Evolutionary conservation across 2,113 vertebrate species (phyloP), one percentile per base, ranked within the genome.

Genomic region (Setophaga petechia): DNA sequence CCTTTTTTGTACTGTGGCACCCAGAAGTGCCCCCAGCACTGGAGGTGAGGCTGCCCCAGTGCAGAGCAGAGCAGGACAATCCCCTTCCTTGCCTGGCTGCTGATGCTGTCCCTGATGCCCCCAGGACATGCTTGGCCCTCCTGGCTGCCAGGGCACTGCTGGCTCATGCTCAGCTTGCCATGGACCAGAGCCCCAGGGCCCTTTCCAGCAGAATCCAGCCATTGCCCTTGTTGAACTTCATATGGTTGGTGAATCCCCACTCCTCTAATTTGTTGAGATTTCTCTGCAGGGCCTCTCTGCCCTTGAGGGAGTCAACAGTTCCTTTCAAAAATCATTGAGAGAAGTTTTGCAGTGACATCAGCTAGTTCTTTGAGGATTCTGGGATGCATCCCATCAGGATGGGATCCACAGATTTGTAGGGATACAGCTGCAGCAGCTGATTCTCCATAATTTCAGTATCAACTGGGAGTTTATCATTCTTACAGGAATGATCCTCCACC

Each of bases 1-100:
- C 2, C 7, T n/a, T 14, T 46, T 5, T 22, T 12, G 15, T 4
- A 3, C 0, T 33, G 28, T 16, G 18, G 11, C 9, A 55, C 12
- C 43, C 43, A n/a, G 1, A 49, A 0, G 6, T 49, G 59, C 10
- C 8, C 18, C 43, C 51, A 66, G 61, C 35, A 23, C 35, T 66
- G 0, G 18, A 47, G 28, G 12, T 65, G 82, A 47, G 59, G 51
- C 69, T 0, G 22, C 14, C 49, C 68, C 49, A 63, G 33, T 0
- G 3, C 68, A 63, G 67, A 73, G 68, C 47, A 54, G 58, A 62
- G 80, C 27, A 2, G 67, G 58, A 55, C 68, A 84, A 46, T 55
- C 27, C 58, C 68, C 68, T 84, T 51, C 71, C 69, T 65, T 65
- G 49, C 69, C 69, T 1, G 0, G 14, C 69, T 84, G 58, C 3